These are phyloP conservation scores for Trichomalopsis sarcophagae DNA, from an alignment of 1,140 invertebrate genomes.

Conservation along the genomic window DNA sequence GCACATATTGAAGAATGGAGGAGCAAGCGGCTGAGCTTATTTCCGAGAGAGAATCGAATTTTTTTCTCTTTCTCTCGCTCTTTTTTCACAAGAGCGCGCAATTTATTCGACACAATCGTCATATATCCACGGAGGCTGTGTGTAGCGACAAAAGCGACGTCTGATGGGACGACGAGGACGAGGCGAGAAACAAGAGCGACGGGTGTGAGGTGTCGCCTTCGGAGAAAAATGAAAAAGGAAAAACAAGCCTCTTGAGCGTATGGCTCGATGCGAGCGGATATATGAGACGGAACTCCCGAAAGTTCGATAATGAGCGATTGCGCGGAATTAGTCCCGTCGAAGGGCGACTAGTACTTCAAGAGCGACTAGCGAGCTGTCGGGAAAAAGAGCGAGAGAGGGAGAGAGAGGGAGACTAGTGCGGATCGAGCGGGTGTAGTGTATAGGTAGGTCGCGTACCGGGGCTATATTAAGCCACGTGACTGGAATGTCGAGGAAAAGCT, in stretches of 20 bases:
- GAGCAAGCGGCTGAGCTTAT: neutral
- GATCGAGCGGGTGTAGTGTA: constrained; percentile 48
- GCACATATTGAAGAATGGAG: neutral
- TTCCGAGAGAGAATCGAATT: neutral
- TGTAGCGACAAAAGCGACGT: neutral
- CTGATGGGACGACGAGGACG: constrained; percentile 1
- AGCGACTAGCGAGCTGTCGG: too few relatives aligned
- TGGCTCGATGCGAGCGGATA: neutral
- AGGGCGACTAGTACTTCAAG: neutral
- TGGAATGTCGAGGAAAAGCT: constrained; percentile 61
- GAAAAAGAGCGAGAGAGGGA: neutral
- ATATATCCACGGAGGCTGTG: neutral
- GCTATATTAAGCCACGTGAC: constrained; percentile 67
- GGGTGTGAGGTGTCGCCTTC: neutral
- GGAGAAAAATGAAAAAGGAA: neutral
- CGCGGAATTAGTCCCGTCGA: neutral
- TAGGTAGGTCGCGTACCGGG: constrained; percentile 58
- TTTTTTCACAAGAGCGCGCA: neutral
- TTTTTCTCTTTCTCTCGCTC: neutral
- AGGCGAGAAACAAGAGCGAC: constrained; percentile 17
- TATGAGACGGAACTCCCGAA: neutral
- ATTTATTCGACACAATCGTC: neutral
- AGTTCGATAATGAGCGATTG: neutral
- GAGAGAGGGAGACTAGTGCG: neutral
- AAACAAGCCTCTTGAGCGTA: neutral